Evolutionary conservation across 2,888 invertebrate species (phyloP).

Genomic region (Rotaria sp.): DNA sequence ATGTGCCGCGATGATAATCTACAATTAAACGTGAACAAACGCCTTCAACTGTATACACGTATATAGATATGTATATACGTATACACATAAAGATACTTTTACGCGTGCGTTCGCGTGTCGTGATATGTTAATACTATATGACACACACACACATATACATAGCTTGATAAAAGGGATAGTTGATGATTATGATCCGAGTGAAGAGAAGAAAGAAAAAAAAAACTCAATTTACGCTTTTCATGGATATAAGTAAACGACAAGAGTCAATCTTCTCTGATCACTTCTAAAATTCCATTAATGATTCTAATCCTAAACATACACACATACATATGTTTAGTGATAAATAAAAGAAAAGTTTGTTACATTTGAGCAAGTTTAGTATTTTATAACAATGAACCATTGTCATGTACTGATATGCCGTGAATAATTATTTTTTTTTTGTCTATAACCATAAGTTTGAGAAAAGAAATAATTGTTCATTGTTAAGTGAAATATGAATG

Average conservation of each 20-base stretch:
- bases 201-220: not conserved
- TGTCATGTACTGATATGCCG: no score
- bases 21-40: slow-evolving; percentile 22
- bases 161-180: not conserved
- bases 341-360: not conserved
- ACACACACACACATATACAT: not conserved
- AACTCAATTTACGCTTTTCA: not conserved
- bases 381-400: not conserved
- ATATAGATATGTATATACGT: not conserved
- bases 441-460: not conserved
- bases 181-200: slow-evolving; percentile 1
- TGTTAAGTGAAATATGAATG: not conserved
- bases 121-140: slow-evolving; percentile 5
- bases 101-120: not conserved
- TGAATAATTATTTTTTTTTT: no score
- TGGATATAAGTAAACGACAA: not conserved
- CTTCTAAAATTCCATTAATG: not conserved
- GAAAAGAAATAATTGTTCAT: not conserved
- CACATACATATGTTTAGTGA: not conserved
- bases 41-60: not conserved
- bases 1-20: not conserved
- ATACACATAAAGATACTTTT: not conserved
- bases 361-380: not conserved
- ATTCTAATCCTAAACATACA: not conserved
- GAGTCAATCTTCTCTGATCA: not conserved